Conservation (phyloP, 2,113 vertebrate species). For the Gnathonemus echidnorhynchus region DNA sequence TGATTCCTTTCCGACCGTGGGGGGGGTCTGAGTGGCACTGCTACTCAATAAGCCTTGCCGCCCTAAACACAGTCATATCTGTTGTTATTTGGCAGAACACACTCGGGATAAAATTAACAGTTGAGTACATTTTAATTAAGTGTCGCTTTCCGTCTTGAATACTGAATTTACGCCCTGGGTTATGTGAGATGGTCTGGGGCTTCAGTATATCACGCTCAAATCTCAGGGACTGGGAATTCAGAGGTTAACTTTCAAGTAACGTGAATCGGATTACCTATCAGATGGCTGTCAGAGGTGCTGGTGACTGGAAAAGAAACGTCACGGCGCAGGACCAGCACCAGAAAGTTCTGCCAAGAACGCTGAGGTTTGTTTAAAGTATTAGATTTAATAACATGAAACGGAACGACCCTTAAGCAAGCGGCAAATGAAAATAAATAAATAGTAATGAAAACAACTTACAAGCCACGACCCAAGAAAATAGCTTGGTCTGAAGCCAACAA, state of each 20-base stretch:
- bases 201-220: not conserved
- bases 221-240: conserved; percentile 24
- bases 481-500: conserved; percentile 30
- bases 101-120: not conserved
- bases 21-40: not conserved
- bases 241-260: conserved; percentile 30
- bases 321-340: conserved; percentile 18
- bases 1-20: not conserved
- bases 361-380: not conserved
- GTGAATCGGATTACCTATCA: conserved; percentile 49
- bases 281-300: conserved; percentile 34
- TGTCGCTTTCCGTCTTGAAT: not conserved
- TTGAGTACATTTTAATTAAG: not conserved
- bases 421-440: not conserved
- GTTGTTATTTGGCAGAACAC: not conserved
- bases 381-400: not conserved
- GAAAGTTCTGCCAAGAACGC: conserved; percentile 36
- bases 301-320: conserved; percentile 32
- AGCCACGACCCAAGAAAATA: conserved; percentile 28
- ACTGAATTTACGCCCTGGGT: not conserved
- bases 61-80: not conserved
- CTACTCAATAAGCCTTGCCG: not conserved
- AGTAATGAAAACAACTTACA: conserved; percentile 41
- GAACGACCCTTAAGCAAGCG: not conserved
- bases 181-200: not conserved